Evolutionary conservation across 2,113 vertebrate species (phyloP), one percentile per base, ranked within the genome.

Genomic region (Climacteris rufus): DNA sequence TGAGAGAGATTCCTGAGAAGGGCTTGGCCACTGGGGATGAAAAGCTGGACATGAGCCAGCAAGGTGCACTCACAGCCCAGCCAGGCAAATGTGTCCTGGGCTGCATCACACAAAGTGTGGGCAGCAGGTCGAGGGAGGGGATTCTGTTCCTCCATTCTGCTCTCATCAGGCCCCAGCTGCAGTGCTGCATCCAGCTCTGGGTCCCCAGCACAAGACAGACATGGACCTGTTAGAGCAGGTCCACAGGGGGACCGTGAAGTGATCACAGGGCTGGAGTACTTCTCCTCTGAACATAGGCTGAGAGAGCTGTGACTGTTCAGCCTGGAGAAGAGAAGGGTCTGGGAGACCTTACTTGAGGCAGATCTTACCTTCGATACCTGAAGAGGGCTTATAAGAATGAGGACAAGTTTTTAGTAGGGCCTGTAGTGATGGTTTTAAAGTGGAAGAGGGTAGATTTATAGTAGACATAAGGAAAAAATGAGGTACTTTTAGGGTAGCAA

Each of bases 161-260:
- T 71, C 71, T 70, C 1, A 0, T 72, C 30, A 59, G 18, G 59
- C 3, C 3, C 24, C n/a, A 45, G 15, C 18, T 45, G 52, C 0
- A 75, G 45, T 6, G 7, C 23, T 66, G 42, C 2, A 0, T 30
- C 15, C 57, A 71, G 31, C 21, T 71, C 37, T 59, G 66, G 4
- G 13, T 3, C 18, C 19, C 0, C 60, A 52, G 4, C 0, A 20
- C 4, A 40, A 6, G 53, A 56, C 28, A 4, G 39, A 53, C 10
- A 9, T 1, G 12, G 39, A 27, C 1, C 5, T 28, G 27, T 10
- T 33, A 4, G 24, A 57, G 6, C 0, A 0, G 1, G 15, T 45
- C 28, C 50, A 64, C 39, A 66, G 50, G 21, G 64, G 12, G 2
- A 9, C 3, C 35, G 17, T 1, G 1, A 28, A n/a, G 5, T 10